A percentile compares a stretch with the other conserved stretches of the same genome.
Conservation (phyloP, 2,888 invertebrate genomes). For the Sympetrum striolatum region DNA sequence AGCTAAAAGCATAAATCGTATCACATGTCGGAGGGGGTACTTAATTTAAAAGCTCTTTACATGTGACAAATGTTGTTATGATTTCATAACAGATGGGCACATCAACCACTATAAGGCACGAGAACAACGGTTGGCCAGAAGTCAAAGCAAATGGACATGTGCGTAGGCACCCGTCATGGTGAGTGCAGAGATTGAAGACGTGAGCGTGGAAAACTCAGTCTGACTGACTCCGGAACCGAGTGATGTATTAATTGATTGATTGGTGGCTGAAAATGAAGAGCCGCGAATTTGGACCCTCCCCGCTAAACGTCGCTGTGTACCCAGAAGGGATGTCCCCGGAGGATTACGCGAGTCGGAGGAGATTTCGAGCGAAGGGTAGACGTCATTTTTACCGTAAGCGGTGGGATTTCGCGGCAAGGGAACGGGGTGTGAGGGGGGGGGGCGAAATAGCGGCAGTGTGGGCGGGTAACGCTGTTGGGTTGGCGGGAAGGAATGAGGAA, state of each 20-base stretch:
- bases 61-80: too few species aligned
- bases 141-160: too few species aligned
- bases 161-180: too few species aligned
- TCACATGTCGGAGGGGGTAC: too few species aligned
- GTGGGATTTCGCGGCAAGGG: background rate
- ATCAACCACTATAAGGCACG: too few species aligned
- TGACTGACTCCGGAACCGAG: background rate
- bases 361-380: background rate
- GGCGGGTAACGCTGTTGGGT: background rate
- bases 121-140: too few species aligned
- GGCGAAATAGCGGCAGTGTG: background rate
- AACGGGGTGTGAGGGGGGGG: background rate
- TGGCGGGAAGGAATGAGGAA: background rate
- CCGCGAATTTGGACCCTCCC: background rate
- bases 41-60: too few species aligned
- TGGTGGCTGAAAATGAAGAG: slow-evolving; percentile 11
- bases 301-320: slow-evolving; percentile 22
- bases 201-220: background rate
- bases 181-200: background rate
- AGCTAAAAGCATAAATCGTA: too few species aligned
- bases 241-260: slow-evolving; percentile 31
- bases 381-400: background rate
- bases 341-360: background rate
- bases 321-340: background rate
- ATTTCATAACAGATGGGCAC: too few species aligned